A percentile compares a stretch with the other conserved stretches of the same genome.
phyloP scores from a whole-genome alignment of 1,140 invertebrate species.

The Apocrypta bakeri region DNA sequence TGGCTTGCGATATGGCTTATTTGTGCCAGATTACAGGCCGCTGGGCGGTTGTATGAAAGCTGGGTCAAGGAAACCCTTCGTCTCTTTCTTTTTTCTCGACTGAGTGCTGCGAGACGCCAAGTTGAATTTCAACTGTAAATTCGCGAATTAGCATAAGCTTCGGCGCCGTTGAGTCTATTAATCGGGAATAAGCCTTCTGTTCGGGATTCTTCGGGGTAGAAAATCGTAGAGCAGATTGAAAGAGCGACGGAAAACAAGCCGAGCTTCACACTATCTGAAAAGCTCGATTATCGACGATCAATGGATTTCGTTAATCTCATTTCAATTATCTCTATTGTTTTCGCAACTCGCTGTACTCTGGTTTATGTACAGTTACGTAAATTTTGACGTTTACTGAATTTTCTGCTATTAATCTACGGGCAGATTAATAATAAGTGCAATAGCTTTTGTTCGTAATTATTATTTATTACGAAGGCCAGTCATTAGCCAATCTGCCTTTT shows the following conservation, averaged over 20 bases:
- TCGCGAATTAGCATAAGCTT: slow-evolving; percentile 1
- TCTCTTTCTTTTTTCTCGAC: background rate
- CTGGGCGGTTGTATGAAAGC: background rate
- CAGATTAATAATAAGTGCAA: background rate
- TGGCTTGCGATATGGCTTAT: slow-evolving; percentile 13
- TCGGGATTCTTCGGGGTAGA: background rate
- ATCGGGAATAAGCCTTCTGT: background rate
- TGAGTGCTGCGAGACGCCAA: background rate
- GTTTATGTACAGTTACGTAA: background rate
- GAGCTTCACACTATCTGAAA: no score
- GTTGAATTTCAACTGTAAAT: background rate
- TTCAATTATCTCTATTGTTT: slow-evolving; percentile 3
- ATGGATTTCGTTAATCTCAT: background rate
- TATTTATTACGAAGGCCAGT: background rate
- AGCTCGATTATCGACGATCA: background rate
- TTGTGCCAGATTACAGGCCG: slow-evolving; percentile 14
- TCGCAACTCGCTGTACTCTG: background rate
- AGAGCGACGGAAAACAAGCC: background rate
- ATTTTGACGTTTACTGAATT: background rate
- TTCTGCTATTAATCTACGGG: no score
- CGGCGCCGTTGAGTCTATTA: background rate
- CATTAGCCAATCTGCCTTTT: background rate
- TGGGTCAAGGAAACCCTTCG: slow-evolving; percentile 23
- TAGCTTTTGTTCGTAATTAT: background rate
- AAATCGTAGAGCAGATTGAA: background rate